phyloP scores from a whole-genome alignment of 2,888 invertebrate genomes.

The Pinctada fucata region DNA sequence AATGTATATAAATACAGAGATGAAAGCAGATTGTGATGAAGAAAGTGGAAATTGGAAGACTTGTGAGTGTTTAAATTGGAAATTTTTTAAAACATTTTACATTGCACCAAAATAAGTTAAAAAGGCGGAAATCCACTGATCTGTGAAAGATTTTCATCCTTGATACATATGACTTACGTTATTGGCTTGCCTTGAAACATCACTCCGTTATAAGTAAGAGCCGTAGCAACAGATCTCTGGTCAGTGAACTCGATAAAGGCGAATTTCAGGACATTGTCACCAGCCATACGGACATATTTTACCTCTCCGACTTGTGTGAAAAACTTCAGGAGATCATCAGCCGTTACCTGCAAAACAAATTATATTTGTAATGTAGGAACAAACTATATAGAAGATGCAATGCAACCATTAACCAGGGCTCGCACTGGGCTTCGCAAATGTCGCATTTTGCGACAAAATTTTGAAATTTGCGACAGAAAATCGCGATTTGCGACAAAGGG shows the following conservation, averaged over 20 bases:
- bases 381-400: too few relatives aligned
- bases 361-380: neutral
- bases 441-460: too few relatives aligned
- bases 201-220: conserved; percentile 87
- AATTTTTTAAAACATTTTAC: neutral
- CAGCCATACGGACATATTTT: conserved; percentile 94
- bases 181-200: conserved; percentile 85
- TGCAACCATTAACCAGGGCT: too few relatives aligned
- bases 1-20: too few relatives aligned
- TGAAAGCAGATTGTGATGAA: too few relatives aligned
- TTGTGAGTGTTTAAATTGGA: too few relatives aligned
- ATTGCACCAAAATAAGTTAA: neutral
- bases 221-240: conserved; percentile 91
- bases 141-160: too few relatives aligned
- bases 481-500: too few relatives aligned
- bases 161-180: conserved; percentile 68
- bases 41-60: too few relatives aligned
- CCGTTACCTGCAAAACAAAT: conserved; percentile 72
- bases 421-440: too few relatives aligned
- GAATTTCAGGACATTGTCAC: conserved; percentile 84
- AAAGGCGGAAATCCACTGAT: neutral
- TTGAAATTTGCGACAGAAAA: too few relatives aligned
- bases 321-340: conserved; percentile 92
- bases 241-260: conserved; percentile 96
- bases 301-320: conserved; percentile 94